phyloP scores from a whole-genome alignment of 2,113 vertebrate genomes.

The Bambusicola thoracicus region DNA sequence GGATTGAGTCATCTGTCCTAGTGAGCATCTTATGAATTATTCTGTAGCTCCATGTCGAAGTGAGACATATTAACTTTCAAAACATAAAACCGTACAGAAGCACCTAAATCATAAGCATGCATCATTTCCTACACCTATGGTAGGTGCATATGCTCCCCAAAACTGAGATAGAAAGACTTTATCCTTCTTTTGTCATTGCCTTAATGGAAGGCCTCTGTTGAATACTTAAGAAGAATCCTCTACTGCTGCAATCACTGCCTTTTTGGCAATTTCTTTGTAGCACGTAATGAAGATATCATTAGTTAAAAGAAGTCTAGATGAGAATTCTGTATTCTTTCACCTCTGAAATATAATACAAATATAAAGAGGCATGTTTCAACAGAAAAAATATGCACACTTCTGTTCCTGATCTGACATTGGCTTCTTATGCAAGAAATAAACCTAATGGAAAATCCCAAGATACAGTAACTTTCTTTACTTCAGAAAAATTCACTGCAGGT shows the following conservation, averaged over 20 bases:
- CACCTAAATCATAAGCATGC: fast-evolving
- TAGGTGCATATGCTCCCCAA: not conserved
- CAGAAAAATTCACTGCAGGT: not conserved
- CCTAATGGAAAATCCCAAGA: not conserved
- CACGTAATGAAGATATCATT: not conserved
- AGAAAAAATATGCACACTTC: not conserved
- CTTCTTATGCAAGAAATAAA: not conserved
- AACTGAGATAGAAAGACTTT: not conserved
- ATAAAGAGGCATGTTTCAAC: not conserved
- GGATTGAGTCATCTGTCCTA: slow-evolving; percentile 43
- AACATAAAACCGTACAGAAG: not conserved
- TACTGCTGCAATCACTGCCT: not conserved
- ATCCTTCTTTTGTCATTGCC: not conserved
- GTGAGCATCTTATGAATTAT: not conserved
- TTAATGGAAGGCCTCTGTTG: not conserved
- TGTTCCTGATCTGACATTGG: not conserved
- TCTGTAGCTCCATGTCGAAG: not conserved
- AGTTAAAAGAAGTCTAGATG: not conserved
- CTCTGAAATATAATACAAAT: not conserved
- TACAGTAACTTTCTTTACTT: not conserved
- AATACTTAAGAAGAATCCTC: not conserved
- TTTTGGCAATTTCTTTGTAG: not conserved
- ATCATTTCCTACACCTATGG: not conserved
- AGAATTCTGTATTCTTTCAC: not conserved
- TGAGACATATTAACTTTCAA: not conserved